phyloP scores from a whole-genome alignment of 2,113 vertebrate species.

The Chaenogobius annularis region DNA sequence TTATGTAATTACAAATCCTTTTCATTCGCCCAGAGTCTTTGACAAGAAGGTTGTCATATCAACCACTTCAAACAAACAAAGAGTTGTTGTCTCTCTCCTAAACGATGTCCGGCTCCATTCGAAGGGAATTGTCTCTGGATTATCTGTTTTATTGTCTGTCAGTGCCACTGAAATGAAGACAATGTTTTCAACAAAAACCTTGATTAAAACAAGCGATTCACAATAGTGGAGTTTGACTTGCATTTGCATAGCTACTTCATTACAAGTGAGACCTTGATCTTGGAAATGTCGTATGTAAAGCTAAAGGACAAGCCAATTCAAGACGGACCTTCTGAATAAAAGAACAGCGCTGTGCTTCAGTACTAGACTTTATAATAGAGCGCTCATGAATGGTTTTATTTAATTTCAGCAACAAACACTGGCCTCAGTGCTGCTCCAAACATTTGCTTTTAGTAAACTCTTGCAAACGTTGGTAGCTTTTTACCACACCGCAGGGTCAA shows the following conservation, averaged over 20 bases:
- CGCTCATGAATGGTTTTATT: slow-evolving; percentile 44
- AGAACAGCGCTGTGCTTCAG: slow-evolving; percentile 44
- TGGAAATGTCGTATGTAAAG: slow-evolving; percentile 68
- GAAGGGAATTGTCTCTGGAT: slow-evolving; percentile 72
- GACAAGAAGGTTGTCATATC: slow-evolving; percentile 76
- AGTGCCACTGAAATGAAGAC: slow-evolving; percentile 59
- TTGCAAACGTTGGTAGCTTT: slow-evolving; percentile 34
- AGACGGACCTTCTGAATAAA: slow-evolving; percentile 46
- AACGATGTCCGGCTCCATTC: slow-evolving; percentile 74
- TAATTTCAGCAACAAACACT: slow-evolving; percentile 44
- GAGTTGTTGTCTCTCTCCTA: slow-evolving; percentile 71
- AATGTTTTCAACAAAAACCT: slow-evolving; percentile 59
- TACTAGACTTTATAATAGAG: slow-evolving; percentile 38
- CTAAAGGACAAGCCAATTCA: slow-evolving; percentile 66
- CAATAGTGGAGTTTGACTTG: slow-evolving; percentile 64
- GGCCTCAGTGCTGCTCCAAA: slow-evolving; percentile 16
- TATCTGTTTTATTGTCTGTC: slow-evolving; percentile 70
- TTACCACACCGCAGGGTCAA: slow-evolving; percentile 43
- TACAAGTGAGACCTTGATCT: slow-evolving; percentile 75
- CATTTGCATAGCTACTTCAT: slow-evolving; percentile 73
- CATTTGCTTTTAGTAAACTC: slow-evolving; percentile 49
- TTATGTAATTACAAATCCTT: slow-evolving; percentile 78
- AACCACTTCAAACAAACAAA: slow-evolving; percentile 78
- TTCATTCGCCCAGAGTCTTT: slow-evolving; percentile 75
- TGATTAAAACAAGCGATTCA: slow-evolving; percentile 72